Evolutionary conservation across 2,797 vertebrate species (phyloP).

Genomic region (Leucoraja ocellata): DNA sequence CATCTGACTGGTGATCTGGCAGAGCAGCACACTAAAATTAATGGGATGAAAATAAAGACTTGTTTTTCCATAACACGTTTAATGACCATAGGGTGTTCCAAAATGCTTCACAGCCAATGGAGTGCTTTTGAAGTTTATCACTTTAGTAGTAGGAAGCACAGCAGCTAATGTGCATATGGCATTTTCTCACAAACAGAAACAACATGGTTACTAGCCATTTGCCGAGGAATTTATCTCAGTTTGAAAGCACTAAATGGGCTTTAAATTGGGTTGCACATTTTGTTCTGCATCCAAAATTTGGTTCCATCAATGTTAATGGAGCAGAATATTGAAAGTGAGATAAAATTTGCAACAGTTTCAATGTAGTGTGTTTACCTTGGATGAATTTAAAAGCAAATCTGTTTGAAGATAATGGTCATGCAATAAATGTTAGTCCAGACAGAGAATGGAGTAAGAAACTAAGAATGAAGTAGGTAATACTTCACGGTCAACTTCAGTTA

Average conservation of each 20-base stretch:
- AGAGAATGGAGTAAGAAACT: neutral
- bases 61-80: neutral
- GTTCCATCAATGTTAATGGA: too few relatives aligned
- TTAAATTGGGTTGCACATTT: too few relatives aligned
- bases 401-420: neutral
- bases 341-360: too few relatives aligned
- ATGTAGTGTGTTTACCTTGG: too few relatives aligned
- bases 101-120: neutral
- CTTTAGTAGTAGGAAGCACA: neutral
- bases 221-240: too few relatives aligned
- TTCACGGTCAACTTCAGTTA: neutral
- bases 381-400: too few relatives aligned
- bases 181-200: neutral
- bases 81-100: neutral
- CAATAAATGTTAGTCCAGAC: neutral
- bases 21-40: neutral
- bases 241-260: too few relatives aligned
- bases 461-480: neutral
- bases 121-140: neutral
- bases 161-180: neutral
- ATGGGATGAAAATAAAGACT: constrained; percentile 23
- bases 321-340: too few relatives aligned
- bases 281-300: too few relatives aligned
- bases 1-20: neutral
- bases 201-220: neutral